A percentile compares a stretch with the other conserved stretches of the same genome.
phyloP scores from a whole-genome alignment of 2,113 vertebrate genomes.

The Heterochromis multidens region DNA sequence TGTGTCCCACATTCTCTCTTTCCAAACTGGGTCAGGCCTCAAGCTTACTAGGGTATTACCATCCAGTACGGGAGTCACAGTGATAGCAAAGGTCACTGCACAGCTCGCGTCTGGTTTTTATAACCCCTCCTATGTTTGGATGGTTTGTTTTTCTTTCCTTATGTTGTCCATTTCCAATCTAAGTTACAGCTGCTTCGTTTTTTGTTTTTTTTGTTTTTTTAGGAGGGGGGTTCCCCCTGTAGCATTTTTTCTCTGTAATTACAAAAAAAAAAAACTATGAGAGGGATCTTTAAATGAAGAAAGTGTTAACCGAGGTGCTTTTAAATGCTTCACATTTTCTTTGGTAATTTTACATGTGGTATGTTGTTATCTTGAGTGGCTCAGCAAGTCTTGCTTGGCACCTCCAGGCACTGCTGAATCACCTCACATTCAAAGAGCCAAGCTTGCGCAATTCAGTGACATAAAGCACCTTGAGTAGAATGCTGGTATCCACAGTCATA shows the following conservation, averaged over 20 bases:
- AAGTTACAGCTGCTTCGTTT: background rate
- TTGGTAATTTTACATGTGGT: background rate
- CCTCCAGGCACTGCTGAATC: constrained; percentile 50
- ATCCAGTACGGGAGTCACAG: constrained; percentile 29
- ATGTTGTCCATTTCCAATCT: background rate
- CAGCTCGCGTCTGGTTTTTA: constrained; percentile 41
- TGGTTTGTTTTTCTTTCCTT: constrained; percentile 19
- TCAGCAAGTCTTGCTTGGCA: constrained; percentile 7
- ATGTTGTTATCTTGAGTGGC: constrained; percentile 33
- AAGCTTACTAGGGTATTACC: constrained; percentile 52
- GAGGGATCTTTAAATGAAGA: background rate
- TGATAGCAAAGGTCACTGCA: constrained; percentile 58
- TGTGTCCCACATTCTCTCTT: constrained; percentile 56
- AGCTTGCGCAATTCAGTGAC: constrained; percentile 40
- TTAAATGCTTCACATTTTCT: background rate
- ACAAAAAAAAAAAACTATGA: background rate
- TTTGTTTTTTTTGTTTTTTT: background rate
- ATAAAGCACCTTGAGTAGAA: constrained; percentile 48
- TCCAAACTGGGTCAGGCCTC: constrained; percentile 67
- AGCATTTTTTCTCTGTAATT: background rate
- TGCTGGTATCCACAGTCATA: constrained; percentile 45
- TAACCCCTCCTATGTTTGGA: background rate
- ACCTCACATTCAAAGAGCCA: background rate
- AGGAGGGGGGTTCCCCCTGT: background rate
- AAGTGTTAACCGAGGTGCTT: background rate